Conservation (phyloP, 1,140 invertebrate species). For the Drosophila subobscura region DNA sequence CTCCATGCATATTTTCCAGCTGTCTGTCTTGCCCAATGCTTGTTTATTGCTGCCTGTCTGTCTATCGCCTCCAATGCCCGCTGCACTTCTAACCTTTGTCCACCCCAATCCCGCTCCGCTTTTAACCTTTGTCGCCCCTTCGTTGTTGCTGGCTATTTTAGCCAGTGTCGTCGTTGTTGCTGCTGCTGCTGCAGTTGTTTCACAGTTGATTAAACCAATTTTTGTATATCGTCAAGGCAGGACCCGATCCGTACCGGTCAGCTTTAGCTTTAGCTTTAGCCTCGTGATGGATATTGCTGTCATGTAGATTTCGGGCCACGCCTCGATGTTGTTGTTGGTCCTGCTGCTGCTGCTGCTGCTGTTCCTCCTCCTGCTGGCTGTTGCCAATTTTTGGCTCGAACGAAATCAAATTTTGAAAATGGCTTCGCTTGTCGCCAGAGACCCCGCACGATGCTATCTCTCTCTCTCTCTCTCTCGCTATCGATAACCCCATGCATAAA, state of each 20-base stretch:
- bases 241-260: conserved; percentile 24
- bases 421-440: conserved; percentile 48
- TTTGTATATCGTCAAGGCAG: conserved; percentile 73
- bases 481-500: conserved; percentile 5
- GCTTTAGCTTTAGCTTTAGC: conserved; percentile 50
- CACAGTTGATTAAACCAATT: conserved; percentile 82
- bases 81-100: conserved; percentile 51
- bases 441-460: conserved; percentile 13
- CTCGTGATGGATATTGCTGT: conserved; percentile 78
- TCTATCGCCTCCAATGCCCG: conserved; percentile 17
- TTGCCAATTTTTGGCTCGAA: conserved; percentile 67
- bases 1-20: no score
- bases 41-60: conserved; percentile 20
- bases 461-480: no score
- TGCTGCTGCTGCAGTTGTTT: conserved; percentile 79
- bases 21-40: not conserved
- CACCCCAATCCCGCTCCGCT: conserved; percentile 40
- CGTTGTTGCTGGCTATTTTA: conserved; percentile 55
- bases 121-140: conserved; percentile 55
- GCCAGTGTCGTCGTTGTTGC: conserved; percentile 43
- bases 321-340: not conserved
- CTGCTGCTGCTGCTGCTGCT: not conserved
- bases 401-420: conserved; percentile 81
- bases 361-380: conserved; percentile 36
- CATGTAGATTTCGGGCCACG: conserved; percentile 57